Evolutionary conservation across 2,888 invertebrate genomes (phyloP), one percentile per base, ranked within the genome.

Genomic region (Leptinotarsa haldemani): DNA sequence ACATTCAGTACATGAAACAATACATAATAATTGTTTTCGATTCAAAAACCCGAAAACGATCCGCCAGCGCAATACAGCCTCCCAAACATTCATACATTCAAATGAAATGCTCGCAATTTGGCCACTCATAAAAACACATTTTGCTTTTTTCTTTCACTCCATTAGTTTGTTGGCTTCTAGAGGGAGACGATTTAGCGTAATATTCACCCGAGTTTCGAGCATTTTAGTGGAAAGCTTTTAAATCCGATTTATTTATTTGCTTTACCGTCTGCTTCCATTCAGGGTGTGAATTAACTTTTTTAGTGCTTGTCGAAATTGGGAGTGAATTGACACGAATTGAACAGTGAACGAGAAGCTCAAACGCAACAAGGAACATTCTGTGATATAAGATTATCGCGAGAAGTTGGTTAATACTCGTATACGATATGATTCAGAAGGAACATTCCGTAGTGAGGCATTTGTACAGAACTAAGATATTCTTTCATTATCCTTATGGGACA

Each of bases 151-250:
- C 58, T 58, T 58, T 22, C 58, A 25, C 58, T 58, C 58, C 58
- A 58, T 58, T 58, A 58, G 22, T 58, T 58, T 58, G 58, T 58
- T 58, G 22, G 58, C 58, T 22, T 58, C 58, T 25, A 15, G 40
- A 5, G 22, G 13, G 20, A 58, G 58, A 25, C 58, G 15, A 25
- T 58, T 20, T 2, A 22, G 58, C 58, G 12, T 15, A 58, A 58
- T 58, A 25, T 13, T 58, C 58, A 20, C 15, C 25, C 25, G 22
- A 58, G 25, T 58, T 20, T 58, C 25, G 25, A 15, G 25, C 12
- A 58, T 58, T 58, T 58, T 25, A 25, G 25, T 25, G 58, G 25
- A 58, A 58, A 58, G 52, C 52, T 52, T 52, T 52, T 18, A 52
- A 52, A 52, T 52, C 52, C 18, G n/a, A 52, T 52, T 52, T 52